phyloP scores from a whole-genome alignment of 2,888 invertebrate species.

The Hermaeophaga mercurialis region DNA sequence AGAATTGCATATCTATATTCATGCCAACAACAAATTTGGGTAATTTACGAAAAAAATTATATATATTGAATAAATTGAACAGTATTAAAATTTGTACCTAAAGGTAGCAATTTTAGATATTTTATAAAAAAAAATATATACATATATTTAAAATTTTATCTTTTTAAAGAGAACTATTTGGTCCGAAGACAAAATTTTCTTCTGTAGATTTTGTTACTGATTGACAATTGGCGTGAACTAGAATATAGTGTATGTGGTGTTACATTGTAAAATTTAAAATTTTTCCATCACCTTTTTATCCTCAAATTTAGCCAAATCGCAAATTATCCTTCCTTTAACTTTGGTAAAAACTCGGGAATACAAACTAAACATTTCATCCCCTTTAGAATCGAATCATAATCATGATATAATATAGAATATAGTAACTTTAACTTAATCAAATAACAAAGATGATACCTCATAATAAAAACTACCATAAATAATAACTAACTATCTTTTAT shows the following conservation, averaged over 20 bases:
- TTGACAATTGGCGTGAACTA: slow-evolving; percentile 54
- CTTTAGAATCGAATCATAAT: slow-evolving; percentile 1
- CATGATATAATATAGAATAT: slow-evolving; percentile 12
- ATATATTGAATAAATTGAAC: slow-evolving; percentile 53
- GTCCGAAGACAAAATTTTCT: slow-evolving; percentile 46
- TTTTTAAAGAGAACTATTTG: slow-evolving; percentile 53
- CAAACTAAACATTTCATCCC: neutral
- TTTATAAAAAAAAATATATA: slow-evolving; percentile 55
- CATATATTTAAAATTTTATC: slow-evolving; percentile 54
- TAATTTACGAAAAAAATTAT: slow-evolving; percentile 46
- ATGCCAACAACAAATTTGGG: slow-evolving; percentile 50
- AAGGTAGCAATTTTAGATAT: slow-evolving; percentile 58
- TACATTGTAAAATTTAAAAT: slow-evolving; percentile 43
- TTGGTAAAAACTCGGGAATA: neutral
- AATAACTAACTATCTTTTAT: slow-evolving; percentile 15
- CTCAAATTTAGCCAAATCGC: slow-evolving; percentile 31
- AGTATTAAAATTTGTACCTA: slow-evolving; percentile 60
- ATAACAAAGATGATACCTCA: slow-evolving; percentile 23
- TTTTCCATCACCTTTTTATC: slow-evolving; percentile 34
- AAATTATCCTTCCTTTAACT: slow-evolving; percentile 16
- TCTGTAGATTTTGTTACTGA: slow-evolving; percentile 55
- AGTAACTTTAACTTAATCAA: slow-evolving; percentile 23
- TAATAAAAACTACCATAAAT: slow-evolving; percentile 14
- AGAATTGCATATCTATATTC: slow-evolving; percentile 55
- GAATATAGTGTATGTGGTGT: slow-evolving; percentile 52